Conservation (phyloP, 2,113 vertebrate genomes). For the Phaetusa simplex region DNA sequence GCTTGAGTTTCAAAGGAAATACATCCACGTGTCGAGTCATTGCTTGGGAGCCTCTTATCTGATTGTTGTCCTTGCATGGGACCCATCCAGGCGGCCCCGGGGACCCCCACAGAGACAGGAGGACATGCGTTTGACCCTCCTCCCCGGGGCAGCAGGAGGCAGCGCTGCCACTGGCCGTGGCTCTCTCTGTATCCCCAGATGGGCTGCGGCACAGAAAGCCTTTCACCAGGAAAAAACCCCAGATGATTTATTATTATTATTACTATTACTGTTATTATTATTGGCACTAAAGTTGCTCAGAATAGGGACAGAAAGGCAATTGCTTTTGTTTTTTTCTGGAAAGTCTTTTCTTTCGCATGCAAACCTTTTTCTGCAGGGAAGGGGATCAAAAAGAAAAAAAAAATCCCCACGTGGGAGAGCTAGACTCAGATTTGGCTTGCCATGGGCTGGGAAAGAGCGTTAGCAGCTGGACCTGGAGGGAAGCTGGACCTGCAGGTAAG, state of each 20-base stretch:
- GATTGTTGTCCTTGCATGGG: not conserved
- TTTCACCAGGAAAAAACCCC: not conserved
- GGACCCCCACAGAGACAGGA: rapidly evolving
- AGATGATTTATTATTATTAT: not conserved
- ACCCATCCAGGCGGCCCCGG: not conserved
- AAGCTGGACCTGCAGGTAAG: not conserved
- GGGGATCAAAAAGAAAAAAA: not conserved
- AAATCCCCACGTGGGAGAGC: not conserved
- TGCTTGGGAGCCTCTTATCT: not conserved
- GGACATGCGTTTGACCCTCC: rapidly evolving
- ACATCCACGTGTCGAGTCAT: rapidly evolving
- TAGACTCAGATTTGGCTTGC: rapidly evolving
- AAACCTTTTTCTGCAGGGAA: not conserved
- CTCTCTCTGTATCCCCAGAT: not conserved
- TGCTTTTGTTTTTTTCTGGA: not conserved
- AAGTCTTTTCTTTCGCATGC: not conserved
- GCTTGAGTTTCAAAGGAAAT: not conserved
- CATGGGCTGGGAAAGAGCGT: rapidly evolving
- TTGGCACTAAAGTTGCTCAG: not conserved
- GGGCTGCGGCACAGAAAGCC: not conserved
- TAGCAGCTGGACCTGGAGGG: not conserved
- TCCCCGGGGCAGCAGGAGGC: rapidly evolving
- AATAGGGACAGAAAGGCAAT: not conserved
- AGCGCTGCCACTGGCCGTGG: rapidly evolving
- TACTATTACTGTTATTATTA: not conserved